phyloP scores from a whole-genome alignment of 2,113 vertebrate species.

The Formicarius rufipectus region DNA sequence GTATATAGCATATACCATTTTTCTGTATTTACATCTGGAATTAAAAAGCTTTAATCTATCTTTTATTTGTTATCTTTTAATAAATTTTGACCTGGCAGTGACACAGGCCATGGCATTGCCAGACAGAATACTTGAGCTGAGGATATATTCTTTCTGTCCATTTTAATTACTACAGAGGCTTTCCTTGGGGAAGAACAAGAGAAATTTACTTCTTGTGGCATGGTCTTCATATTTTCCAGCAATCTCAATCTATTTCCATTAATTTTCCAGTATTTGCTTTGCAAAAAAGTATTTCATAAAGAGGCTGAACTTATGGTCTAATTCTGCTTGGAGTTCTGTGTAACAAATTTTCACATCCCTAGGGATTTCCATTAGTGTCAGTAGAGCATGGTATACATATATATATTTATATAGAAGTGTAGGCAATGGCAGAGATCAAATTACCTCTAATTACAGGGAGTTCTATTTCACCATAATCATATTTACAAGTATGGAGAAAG shows the following conservation, averaged over 20 bases:
- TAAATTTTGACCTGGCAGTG: background rate
- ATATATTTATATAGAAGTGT: background rate
- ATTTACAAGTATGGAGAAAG: background rate
- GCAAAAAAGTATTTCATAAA: background rate
- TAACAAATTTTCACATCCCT: background rate
- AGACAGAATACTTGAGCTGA: background rate
- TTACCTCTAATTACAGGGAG: background rate
- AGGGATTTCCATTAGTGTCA: background rate
- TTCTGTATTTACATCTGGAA: background rate
- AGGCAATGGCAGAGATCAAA: background rate
- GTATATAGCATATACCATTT: background rate
- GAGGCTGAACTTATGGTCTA: background rate
- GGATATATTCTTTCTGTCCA: background rate
- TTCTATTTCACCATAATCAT: background rate
- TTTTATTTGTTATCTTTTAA: conserved; percentile 8
- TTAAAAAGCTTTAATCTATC: background rate
- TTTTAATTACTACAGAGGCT: background rate
- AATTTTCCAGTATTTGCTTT: conserved; percentile 7
- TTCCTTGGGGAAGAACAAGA: conserved; percentile 18
- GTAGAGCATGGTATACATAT: background rate
- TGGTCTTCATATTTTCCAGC: background rate
- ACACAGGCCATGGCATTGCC: background rate
- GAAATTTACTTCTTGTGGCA: background rate
- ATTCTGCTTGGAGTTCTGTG: background rate
- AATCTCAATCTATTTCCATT: conserved; percentile 26